A percentile compares a stretch with the other conserved stretches of the same genome.
Conservation (phyloP, 2,113 vertebrate species). For the Calidris pugnax region DNA sequence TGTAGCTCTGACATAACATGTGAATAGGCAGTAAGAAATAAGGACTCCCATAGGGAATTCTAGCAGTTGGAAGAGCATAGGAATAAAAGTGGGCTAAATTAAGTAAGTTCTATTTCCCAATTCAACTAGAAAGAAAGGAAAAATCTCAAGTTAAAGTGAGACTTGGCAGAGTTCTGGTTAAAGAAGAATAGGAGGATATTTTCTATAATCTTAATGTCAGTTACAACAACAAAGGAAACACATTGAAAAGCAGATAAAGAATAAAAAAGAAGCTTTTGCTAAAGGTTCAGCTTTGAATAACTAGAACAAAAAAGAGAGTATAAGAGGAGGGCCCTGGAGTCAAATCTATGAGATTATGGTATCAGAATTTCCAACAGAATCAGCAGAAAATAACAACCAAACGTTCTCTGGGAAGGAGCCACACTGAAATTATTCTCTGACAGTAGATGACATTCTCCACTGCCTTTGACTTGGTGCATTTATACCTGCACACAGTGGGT, state of each 20-base stretch:
- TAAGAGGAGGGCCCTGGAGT: not conserved
- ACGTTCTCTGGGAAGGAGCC: not conserved
- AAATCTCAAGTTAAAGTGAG: not conserved
- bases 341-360: not conserved
- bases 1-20: not conserved
- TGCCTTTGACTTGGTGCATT: not conserved
- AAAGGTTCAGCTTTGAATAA: not conserved
- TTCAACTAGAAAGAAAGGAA: not conserved
- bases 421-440: not conserved
- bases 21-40: not conserved
- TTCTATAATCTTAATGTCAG: not conserved
- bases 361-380: not conserved
- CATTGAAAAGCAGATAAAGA: not conserved
- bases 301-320: not conserved
- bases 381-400: not conserved
- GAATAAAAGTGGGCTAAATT: not conserved
- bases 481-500: not conserved
- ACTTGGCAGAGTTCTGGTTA: not conserved
- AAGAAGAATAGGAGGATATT: conserved; percentile 14
- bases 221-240: conserved; percentile 24
- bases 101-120: not conserved
- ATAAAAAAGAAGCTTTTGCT: not conserved
- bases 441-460: not conserved
- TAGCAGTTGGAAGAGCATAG: not conserved
- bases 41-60: not conserved